These are phyloP conservation scores for Hydriomena furcata DNA, from an alignment of 2,888 invertebrate genomes.

Conservation along the genomic window DNA sequence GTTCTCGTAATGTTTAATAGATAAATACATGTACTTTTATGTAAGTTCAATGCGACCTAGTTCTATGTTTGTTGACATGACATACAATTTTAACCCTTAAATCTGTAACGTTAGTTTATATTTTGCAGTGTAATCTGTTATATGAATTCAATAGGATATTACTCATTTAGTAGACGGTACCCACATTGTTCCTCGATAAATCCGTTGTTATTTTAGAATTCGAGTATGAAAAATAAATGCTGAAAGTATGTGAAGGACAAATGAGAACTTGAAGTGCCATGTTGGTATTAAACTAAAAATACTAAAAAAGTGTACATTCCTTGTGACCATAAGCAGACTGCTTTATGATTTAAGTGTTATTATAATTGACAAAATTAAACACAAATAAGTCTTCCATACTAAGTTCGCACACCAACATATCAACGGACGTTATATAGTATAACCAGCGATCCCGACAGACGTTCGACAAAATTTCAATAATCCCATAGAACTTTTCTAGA, in stretches of 20 bases:
- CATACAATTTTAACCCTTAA: conserved; percentile 9
- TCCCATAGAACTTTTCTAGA: too few species aligned
- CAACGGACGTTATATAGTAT: too few species aligned
- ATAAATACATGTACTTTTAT: conserved; percentile 17
- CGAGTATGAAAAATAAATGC: conserved; percentile 8
- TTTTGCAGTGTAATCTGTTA: conserved; percentile 13
- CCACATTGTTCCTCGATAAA: conserved; percentile 22
- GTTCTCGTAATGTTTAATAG: conserved; percentile 21
- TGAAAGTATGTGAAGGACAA: conserved; percentile 20
- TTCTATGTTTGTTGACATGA: conserved; percentile 17
- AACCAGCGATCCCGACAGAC: too few species aligned
- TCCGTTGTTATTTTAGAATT: conserved; percentile 11
- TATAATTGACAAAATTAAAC: conserved; percentile 10
- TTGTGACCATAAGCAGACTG: conserved; percentile 24
- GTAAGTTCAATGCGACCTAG: conserved; percentile 14
- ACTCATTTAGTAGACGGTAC: conserved; percentile 14
- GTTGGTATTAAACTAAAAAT: conserved; percentile 26
- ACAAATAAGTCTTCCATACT: conserved; percentile 12
- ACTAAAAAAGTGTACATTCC: conserved; percentile 28
- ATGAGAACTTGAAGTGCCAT: conserved; percentile 25
- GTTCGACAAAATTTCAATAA: too few species aligned
- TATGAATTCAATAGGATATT: conserved; percentile 13
- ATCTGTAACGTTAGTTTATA: conserved; percentile 7
- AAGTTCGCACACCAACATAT: neutral
- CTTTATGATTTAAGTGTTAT: conserved; percentile 15